These are phyloP conservation scores for Pocillopora grandis DNA, from an alignment of 92 coral and sea anemone genomes.

Conservation along the genomic window DNA sequence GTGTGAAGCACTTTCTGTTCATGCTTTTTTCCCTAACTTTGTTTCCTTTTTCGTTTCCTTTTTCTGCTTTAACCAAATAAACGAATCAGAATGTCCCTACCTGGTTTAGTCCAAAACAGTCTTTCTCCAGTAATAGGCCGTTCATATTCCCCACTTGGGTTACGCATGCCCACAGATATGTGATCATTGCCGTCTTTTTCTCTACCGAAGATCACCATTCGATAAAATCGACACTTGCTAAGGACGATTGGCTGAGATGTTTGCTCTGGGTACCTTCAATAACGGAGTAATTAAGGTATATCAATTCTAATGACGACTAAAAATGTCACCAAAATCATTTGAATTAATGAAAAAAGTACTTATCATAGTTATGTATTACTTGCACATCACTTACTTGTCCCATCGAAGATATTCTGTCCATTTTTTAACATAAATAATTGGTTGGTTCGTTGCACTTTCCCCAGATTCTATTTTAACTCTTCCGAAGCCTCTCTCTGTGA, in stretches of 20 bases:
- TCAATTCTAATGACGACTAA: too few species aligned
- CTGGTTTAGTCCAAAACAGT: slow-evolving; percentile 77
- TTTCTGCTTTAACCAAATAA: too few species aligned
- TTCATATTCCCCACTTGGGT: slow-evolving; percentile 66
- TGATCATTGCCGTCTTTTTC: slow-evolving; percentile 42
- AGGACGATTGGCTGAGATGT: slow-evolving; percentile 50
- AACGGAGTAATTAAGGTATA: neutral
- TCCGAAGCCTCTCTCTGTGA: neutral
- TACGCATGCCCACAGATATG: slow-evolving; percentile 68
- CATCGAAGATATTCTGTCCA: slow-evolving; percentile 2
- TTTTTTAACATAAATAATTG: slow-evolving; percentile 1
- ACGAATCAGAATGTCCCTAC: slow-evolving; percentile 21
- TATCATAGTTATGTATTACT: neutral
- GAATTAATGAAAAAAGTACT: too few species aligned
- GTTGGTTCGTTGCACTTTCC: neutral
- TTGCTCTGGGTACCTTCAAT: slow-evolving; percentile 47
- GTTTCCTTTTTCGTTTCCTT: too few species aligned
- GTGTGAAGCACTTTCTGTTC: too few species aligned
- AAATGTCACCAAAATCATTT: too few species aligned
- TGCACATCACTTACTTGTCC: slow-evolving; percentile 12
- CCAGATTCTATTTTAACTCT: neutral
- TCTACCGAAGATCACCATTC: slow-evolving; percentile 47
- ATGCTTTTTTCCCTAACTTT: too few species aligned
- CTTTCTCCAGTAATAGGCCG: slow-evolving; percentile 54
- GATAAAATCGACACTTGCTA: slow-evolving; percentile 55